phyloP scores from a whole-genome alignment of 2,888 invertebrate genomes.

The Allolobophora icterica region DNA sequence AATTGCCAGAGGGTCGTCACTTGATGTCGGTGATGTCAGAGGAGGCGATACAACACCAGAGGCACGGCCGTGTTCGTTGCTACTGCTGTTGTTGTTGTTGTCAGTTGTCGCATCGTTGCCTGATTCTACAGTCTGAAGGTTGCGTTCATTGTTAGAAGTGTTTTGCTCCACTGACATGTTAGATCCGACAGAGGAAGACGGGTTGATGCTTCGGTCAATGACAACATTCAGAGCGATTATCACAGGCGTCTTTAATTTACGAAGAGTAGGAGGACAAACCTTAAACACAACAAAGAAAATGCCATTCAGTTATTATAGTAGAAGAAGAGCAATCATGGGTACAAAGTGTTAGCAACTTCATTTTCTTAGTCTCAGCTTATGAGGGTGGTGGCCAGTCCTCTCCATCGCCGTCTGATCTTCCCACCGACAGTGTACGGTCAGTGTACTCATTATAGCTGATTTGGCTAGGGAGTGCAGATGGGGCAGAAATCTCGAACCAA shows the following conservation, averaged over 20 bases:
- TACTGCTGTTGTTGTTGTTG: background rate
- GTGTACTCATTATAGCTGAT: too few relatives aligned
- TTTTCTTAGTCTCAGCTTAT: too few relatives aligned
- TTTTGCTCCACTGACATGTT: constrained; percentile 9
- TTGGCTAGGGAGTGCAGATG: too few relatives aligned
- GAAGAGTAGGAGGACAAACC: background rate
- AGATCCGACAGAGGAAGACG: background rate
- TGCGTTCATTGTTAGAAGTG: background rate
- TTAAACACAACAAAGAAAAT: background rate
- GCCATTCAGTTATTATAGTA: background rate
- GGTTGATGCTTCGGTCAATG: background rate
- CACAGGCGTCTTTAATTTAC: background rate
- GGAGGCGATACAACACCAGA: background rate
- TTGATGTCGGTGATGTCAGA: background rate
- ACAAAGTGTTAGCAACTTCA: too few relatives aligned
- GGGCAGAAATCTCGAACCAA: too few relatives aligned
- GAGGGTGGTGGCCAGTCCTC: too few relatives aligned
- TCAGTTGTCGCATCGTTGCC: background rate
- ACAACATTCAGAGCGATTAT: background rate
- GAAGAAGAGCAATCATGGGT: too few relatives aligned
- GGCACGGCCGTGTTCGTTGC: background rate
- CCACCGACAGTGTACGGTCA: too few relatives aligned
- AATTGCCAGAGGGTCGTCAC: background rate
- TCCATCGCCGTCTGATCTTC: too few relatives aligned
- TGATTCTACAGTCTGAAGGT: background rate